A percentile compares a stretch with the other conserved stretches of the same genome.
phyloP scores from a whole-genome alignment of 2,797 vertebrate species.

The Meda fulgida region DNA sequence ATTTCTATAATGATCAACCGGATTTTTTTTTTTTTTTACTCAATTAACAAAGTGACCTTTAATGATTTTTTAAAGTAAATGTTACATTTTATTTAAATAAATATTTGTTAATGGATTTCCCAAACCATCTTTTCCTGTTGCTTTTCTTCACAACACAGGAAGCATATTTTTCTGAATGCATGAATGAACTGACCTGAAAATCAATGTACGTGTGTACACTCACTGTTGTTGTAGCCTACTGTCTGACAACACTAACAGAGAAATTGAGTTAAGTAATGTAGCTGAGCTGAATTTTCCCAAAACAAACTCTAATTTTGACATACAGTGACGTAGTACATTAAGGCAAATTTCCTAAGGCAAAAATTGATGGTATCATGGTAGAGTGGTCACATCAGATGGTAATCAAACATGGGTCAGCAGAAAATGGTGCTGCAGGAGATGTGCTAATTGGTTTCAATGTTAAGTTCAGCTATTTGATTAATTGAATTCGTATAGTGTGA shows the following conservation, averaged over 20 bases:
- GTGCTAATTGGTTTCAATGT: no score
- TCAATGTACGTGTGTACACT: constrained; percentile 26
- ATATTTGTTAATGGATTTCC: not conserved
- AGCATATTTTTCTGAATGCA: constrained; percentile 36
- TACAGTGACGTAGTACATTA: not conserved
- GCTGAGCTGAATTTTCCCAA: not conserved
- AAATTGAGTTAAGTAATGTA: constrained; percentile 21
- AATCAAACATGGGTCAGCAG: no score
- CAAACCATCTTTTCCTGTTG: not conserved
- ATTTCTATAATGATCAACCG: not conserved
- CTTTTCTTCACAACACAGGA: not conserved
- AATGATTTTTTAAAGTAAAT: not conserved
- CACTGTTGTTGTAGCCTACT: constrained; percentile 6
- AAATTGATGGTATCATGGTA: not conserved
- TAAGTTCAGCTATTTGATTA: not conserved
- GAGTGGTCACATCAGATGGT: not conserved
- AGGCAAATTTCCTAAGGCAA: not conserved
- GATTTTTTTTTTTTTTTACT: not conserved
- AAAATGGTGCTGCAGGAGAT: not conserved
- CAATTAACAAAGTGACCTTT: not conserved
- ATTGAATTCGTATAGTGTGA: not conserved
- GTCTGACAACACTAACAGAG: constrained; percentile 22
- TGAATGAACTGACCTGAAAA: constrained; percentile 42
- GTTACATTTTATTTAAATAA: not conserved
- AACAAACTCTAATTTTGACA: not conserved